phyloP scores from a whole-genome alignment of 1,140 invertebrate species.

The Drosophila ambigua region DNA sequence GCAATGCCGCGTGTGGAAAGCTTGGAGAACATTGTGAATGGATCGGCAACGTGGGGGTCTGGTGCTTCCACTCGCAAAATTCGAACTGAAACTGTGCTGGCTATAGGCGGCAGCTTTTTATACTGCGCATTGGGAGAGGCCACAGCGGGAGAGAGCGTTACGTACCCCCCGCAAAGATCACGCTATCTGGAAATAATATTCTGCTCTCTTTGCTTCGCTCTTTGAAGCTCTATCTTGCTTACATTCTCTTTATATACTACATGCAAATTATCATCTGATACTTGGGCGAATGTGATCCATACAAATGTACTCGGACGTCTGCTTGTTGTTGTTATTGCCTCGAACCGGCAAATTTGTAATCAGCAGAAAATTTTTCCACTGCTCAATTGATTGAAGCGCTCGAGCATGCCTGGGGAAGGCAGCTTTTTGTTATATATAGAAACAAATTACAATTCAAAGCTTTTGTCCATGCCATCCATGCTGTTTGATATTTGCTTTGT shows the following conservation, averaged over 20 bases:
- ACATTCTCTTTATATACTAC: neutral
- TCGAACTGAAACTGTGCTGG: conserved; percentile 29
- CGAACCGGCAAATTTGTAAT: conserved; percentile 29
- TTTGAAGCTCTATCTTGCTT: neutral
- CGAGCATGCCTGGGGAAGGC: conserved; percentile 13
- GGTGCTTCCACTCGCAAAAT: conserved; percentile 32
- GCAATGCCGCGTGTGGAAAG: conserved; percentile 60
- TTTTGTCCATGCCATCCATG: conserved; percentile 11
- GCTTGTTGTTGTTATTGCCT: conserved; percentile 18
- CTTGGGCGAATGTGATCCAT: conserved; percentile 12
- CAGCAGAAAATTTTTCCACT: conserved; percentile 70
- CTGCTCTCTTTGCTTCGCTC: neutral
- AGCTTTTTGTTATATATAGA: conserved; percentile 30
- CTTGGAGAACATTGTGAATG: conserved; percentile 68
- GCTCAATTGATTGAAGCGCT: conserved; percentile 52
- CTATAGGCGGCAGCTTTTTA: conserved; percentile 32
- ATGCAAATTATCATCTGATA: conserved; percentile 41
- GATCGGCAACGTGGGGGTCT: neutral
- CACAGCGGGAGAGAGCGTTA: neutral
- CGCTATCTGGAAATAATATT: neutral
- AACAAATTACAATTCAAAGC: conserved; percentile 15
- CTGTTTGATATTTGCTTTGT: neutral
- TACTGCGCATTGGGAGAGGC: conserved; percentile 12
- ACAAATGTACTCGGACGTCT: too few species aligned
- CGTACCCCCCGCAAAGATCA: conserved; percentile 21